Conservation (phyloP, 1,140 invertebrate genomes). For the Onthophagus taurus region DNA sequence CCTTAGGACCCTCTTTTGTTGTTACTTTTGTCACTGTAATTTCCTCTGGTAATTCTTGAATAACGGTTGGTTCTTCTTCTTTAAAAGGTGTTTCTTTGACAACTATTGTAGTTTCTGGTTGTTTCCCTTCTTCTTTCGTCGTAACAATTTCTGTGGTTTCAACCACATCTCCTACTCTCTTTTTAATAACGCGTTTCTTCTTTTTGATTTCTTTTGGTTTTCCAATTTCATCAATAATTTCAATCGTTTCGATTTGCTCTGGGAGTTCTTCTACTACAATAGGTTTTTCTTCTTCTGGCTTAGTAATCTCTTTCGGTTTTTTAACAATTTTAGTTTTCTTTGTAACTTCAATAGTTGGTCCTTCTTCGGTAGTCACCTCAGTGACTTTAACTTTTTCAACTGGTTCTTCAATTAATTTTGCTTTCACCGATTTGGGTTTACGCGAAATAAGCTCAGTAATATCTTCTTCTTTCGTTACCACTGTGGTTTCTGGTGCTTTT, state of each 20-base stretch:
- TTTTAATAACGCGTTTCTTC: slow-evolving; percentile 28
- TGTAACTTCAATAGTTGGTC: slow-evolving; percentile 23
- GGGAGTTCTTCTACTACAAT: slow-evolving; percentile 26
- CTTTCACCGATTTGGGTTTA: slow-evolving; percentile 16
- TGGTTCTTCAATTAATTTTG: slow-evolving; percentile 16
- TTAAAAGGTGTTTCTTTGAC: slow-evolving; percentile 21
- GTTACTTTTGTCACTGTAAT: slow-evolving; percentile 17
- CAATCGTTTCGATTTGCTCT: slow-evolving; percentile 27
- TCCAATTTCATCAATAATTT: background rate
- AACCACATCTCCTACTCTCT: slow-evolving; percentile 24
- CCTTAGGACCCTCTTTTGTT: slow-evolving; percentile 25
- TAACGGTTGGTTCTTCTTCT: background rate
- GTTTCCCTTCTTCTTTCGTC: slow-evolving; percentile 26
- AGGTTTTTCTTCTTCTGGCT: slow-evolving; percentile 22
- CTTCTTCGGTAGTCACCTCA: slow-evolving; percentile 7
- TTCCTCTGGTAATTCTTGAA: slow-evolving; percentile 25
- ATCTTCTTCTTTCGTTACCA: slow-evolving; percentile 18
- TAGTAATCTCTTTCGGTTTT: slow-evolving; percentile 27
- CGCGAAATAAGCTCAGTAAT: too few species aligned
- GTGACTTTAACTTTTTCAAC: slow-evolving; percentile 7
- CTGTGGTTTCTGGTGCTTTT: slow-evolving; percentile 16
- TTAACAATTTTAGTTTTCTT: slow-evolving; percentile 22
- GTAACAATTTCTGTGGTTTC: slow-evolving; percentile 28
- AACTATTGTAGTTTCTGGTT: slow-evolving; percentile 16
- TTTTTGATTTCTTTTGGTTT: slow-evolving; percentile 31